Evolutionary conservation across 2,888 invertebrate genomes (phyloP).

Genomic region (Scaptomyza flava): DNA sequence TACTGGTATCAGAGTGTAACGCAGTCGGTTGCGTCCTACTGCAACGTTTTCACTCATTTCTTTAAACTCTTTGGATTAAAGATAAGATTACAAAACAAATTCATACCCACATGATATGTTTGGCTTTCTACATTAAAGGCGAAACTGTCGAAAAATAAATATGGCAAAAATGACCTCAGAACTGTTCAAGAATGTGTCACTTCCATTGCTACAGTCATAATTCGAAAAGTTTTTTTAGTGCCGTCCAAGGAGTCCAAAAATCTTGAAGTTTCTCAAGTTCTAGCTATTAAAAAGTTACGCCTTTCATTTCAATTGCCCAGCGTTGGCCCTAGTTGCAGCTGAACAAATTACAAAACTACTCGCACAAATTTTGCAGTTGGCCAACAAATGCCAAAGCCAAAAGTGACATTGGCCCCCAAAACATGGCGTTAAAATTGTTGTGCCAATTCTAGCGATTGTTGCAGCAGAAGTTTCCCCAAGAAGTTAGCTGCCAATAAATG

Average conservation of each 20-base stretch:
- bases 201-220: constrained; percentile 56
- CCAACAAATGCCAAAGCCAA: constrained; percentile 38
- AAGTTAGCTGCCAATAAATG: constrained; percentile 68
- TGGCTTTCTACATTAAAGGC: too few species aligned
- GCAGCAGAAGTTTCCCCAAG: constrained; percentile 36
- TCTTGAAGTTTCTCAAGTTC: constrained; percentile 50
- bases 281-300: constrained; percentile 78
- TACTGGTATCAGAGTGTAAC: too few species aligned
- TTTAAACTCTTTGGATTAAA: too few species aligned
- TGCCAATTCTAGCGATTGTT: constrained; percentile 30
- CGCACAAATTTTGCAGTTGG: constrained; percentile 59
- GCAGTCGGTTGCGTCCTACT: too few species aligned
- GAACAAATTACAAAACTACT: constrained; percentile 70
- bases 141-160: too few species aligned
- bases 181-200: constrained; percentile 39
- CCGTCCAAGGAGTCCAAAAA: constrained; percentile 40
- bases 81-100: too few species aligned
- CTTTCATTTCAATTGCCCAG: constrained; percentile 72
- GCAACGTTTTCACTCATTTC: too few species aligned
- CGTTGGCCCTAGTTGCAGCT: constrained; percentile 47
- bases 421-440: constrained; percentile 49
- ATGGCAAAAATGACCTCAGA: constrained; percentile 4
- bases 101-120: too few species aligned
- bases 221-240: constrained; percentile 60
- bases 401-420: constrained; percentile 23